phyloP scores from a whole-genome alignment of 2,888 invertebrate genomes.

The Stenodema calcarata region DNA sequence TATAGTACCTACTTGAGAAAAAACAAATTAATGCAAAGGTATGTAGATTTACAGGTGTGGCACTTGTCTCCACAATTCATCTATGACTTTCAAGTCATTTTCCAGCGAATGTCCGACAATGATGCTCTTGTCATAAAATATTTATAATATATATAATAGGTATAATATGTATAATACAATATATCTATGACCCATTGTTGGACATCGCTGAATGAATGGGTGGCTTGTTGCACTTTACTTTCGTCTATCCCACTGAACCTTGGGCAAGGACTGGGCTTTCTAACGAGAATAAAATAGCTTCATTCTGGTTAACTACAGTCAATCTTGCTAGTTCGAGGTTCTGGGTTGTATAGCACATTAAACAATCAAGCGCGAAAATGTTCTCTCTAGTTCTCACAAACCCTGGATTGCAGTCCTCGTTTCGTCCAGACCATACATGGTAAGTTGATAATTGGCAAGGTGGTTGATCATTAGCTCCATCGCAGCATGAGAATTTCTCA shows the following conservation, averaged over 20 bases:
- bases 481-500: conserved; percentile 49
- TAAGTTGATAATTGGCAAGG: conserved; percentile 76
- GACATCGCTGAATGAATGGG: conserved; percentile 79
- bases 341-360: conserved; percentile 95
- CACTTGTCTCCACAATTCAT: conserved; percentile 34
- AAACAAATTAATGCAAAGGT: too few species aligned
- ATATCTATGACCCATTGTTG: conserved; percentile 87
- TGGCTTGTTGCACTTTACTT: conserved; percentile 79
- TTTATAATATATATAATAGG: too few species aligned
- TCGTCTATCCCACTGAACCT: conserved; percentile 95
- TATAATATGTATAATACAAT: too few species aligned
- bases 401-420: conserved; percentile 74
- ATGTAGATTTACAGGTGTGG: too few species aligned
- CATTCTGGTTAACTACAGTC: conserved; percentile 83
- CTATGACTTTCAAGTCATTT: conserved; percentile 85
- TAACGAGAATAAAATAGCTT: conserved; percentile 84
- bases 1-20: too few species aligned
- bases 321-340: conserved; percentile 91
- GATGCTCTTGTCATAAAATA: conserved; percentile 88
- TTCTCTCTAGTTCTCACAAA: conserved; percentile 75
- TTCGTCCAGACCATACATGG: conserved; percentile 81
- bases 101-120: conserved; percentile 98
- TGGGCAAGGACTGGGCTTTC: conserved; percentile 89
- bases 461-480: conserved; percentile 56
- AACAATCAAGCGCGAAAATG: conserved; percentile 94